Base-by-base conservation (phyloP, 2,113 vertebrate species). In the Eurypyga helias region DNA sequence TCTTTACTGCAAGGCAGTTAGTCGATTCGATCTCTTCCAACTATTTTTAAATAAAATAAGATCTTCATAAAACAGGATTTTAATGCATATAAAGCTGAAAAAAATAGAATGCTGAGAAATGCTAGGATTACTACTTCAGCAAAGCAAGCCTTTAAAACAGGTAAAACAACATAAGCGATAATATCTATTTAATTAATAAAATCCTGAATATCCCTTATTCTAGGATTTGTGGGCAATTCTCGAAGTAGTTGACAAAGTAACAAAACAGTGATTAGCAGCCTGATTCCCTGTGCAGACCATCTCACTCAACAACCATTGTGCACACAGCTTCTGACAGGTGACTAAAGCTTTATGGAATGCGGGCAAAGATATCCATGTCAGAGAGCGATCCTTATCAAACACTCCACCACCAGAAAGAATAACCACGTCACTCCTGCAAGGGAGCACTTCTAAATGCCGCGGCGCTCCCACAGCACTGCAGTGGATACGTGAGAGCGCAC, bases 401-500 rank as follows among this genome's bases (percentile, higher is more conserved):
- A 2, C 46, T 83, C 85, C 1, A 0, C 90, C 95, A 58, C 77
- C 93, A 96, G 55, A 67, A 83, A 54, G 77, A 81, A 69, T 18
- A 70, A 66, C 23, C 48, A 48, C 0, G 23, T 26, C 70, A 20
- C 23, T 78, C 69, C 33, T 9, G 1, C 51, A 60, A 49, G 60
- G 34, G 64, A 96, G 66, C 54, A 29, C 58, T 90, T 90, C 12
- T 11, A 49, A 95, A 61, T 0, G 0, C 70, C 1, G 0, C 0
- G 8, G 20, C 1, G 0, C 55, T 96, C 82, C 90, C 93, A 94
- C 78, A 86, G 66, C 4, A 0, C 7, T 1, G 41, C 73, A 57
- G 4, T 1, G 29, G 11, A 3, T 11, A 77, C 0, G 0, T 7
- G 52, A 66, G 58, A 90, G 64, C 1, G 0, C 23, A 62, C 0